These are phyloP conservation scores for Drosophila neutralis DNA, from an alignment of 2,888 invertebrate species.

Conservation along the genomic window DNA sequence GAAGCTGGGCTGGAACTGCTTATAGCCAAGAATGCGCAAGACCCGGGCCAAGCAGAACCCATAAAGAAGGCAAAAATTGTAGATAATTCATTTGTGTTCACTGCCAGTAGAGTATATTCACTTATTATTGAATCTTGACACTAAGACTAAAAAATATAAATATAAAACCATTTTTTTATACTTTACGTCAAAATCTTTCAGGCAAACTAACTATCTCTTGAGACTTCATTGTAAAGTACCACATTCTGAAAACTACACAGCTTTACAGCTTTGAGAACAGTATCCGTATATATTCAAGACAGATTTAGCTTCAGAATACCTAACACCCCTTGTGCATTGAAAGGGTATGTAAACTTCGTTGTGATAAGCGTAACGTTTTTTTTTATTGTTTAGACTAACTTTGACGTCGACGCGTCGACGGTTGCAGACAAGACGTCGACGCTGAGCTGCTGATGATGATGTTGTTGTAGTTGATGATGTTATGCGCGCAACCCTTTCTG, in stretches of 20 bases:
- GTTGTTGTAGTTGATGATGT: conserved; percentile 25
- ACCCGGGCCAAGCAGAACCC: conserved; percentile 28
- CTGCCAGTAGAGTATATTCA: conserved; percentile 3
- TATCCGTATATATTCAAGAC: background rate
- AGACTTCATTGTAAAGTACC: too few relatives aligned
- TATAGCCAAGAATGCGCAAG: conserved; percentile 20
- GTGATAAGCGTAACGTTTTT: background rate
- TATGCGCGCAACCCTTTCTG: conserved; percentile 58
- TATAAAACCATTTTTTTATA: too few relatives aligned
- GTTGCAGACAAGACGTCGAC: conserved; percentile 54
- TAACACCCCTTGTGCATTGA: background rate
- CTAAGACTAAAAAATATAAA: background rate
- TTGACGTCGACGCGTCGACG: conserved; percentile 51
- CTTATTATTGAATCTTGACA: background rate
- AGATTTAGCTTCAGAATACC: too few relatives aligned
- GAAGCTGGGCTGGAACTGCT: conserved; percentile 15
- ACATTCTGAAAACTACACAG: background rate
- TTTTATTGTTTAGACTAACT: conserved; percentile 51
- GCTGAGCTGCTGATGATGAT: conserved; percentile 48
- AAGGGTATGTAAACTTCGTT: conserved; percentile 32
- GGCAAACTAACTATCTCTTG: too few relatives aligned
- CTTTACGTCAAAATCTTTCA: too few relatives aligned
- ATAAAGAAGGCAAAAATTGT: conserved; percentile 70
- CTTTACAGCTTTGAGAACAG: background rate
- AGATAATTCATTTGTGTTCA: conserved; percentile 76